Conservation (phyloP, 2,888 invertebrate genomes). For the Dromius quadrimaculatus region DNA sequence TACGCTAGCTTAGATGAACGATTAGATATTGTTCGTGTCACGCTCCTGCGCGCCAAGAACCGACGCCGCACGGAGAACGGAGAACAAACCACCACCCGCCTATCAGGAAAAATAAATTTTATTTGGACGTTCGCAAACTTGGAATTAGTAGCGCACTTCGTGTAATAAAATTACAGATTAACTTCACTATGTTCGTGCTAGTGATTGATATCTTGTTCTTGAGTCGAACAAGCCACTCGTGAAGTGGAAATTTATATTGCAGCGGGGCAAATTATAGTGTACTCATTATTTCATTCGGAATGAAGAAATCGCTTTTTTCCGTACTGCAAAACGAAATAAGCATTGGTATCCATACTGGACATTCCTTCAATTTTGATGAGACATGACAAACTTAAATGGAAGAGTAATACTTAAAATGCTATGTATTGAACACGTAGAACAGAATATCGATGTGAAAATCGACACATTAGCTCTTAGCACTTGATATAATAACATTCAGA, state of each 20-base stretch:
- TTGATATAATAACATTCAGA: too few relatives aligned
- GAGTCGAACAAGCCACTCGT: background rate
- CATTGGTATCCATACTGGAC: too few relatives aligned
- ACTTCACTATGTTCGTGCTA: constrained; percentile 17
- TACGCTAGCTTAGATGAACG: constrained; percentile 32
- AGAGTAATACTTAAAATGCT: too few relatives aligned
- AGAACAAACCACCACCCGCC: constrained; percentile 40
- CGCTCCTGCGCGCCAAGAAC: constrained; percentile 20
- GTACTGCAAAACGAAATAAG: too few relatives aligned
- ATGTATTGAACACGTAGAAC: too few relatives aligned
- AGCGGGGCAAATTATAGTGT: constrained; percentile 10
- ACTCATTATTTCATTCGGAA: too few relatives aligned
- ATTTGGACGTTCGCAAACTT: constrained; percentile 38
- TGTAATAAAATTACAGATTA: constrained; percentile 37
- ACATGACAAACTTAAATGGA: too few relatives aligned
- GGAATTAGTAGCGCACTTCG: constrained; percentile 35
- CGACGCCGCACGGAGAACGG: constrained; percentile 28
- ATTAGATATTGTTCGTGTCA: constrained; percentile 49
- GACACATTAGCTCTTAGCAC: too few relatives aligned
- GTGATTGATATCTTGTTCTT: constrained; percentile 23
- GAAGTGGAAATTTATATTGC: constrained; percentile 14
- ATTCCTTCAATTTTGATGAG: too few relatives aligned
- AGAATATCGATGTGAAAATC: too few relatives aligned
- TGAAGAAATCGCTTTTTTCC: too few relatives aligned
- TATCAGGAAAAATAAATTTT: constrained; percentile 48